Conservation (phyloP, 1,140 invertebrate genomes). For the Penaeus chinensis region DNA sequence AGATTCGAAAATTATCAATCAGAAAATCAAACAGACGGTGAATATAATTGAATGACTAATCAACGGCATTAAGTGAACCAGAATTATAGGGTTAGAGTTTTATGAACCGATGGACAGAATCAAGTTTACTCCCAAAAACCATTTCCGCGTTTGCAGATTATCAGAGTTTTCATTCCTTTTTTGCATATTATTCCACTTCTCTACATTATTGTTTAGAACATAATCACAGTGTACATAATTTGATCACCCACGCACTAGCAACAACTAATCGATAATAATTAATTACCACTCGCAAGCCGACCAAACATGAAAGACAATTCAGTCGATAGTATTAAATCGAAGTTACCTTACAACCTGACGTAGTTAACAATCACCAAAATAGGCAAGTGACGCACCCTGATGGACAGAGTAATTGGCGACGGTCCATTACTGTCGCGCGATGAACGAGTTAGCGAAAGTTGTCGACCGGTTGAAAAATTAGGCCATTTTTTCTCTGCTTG, state of each 20-base stretch:
- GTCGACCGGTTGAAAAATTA: conserved; percentile 11
- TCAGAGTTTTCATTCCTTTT: not conserved
- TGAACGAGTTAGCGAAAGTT: conserved; percentile 28
- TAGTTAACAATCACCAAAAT: too few relatives aligned
- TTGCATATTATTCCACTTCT: not conserved
- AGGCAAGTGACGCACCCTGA: not conserved
- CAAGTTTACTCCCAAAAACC: conserved; percentile 32
- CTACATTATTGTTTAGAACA: not conserved
- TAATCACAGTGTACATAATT: too few relatives aligned
- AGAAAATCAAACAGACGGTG: conserved; percentile 57
- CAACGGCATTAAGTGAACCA: conserved; percentile 56
- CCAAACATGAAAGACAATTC: too few relatives aligned
- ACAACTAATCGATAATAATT: too few relatives aligned
- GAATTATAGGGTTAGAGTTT: conserved; percentile 49
- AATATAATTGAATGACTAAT: conserved; percentile 59
- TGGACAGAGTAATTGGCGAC: conserved; percentile 33
- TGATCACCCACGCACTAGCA: too few relatives aligned
- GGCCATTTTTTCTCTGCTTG: not conserved
- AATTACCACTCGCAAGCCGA: too few relatives aligned
- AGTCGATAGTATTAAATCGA: too few relatives aligned
- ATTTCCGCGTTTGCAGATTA: not conserved
- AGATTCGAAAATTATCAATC: conserved; percentile 61
- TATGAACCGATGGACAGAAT: conserved; percentile 34
- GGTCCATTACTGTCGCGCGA: conserved; percentile 43
- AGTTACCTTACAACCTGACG: too few relatives aligned